Conservation (phyloP, 2,797 vertebrate genomes). For the Clarias fuscus region DNA sequence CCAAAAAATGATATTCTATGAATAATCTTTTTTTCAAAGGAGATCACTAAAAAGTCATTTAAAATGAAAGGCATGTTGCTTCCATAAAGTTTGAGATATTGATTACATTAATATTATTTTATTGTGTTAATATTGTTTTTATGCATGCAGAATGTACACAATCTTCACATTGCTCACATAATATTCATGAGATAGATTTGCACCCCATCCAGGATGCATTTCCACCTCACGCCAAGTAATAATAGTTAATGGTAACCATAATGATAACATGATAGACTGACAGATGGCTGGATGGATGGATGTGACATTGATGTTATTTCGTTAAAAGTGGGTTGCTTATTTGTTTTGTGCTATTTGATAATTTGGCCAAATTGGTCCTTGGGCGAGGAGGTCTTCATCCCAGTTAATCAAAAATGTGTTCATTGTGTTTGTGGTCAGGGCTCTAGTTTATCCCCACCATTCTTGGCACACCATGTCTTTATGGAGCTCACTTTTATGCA, state of each 20-base stretch:
- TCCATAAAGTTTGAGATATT: neutral
- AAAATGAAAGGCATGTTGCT: neutral
- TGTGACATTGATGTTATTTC: neutral
- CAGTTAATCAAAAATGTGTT: neutral
- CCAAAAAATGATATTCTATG: neutral
- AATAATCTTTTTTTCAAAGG: too few species aligned
- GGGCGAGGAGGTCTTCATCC: neutral
- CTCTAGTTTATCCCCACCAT: neutral
- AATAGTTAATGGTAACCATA: too few species aligned
- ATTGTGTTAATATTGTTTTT: neutral
- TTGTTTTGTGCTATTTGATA: neutral
- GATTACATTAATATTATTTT: neutral
- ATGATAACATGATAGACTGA: too few species aligned
- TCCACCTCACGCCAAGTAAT: too few species aligned
- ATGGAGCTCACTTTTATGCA: neutral
- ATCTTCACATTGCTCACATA: neutral
- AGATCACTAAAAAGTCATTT: neutral
- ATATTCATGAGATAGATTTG: too few species aligned
- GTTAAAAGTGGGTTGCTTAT: neutral
- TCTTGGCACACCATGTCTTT: neutral
- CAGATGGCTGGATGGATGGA: too few species aligned
- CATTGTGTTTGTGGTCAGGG: neutral
- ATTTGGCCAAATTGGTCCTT: neutral
- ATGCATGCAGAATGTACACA: neutral
- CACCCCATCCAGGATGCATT: too few species aligned